Conservation (phyloP, 2,113 vertebrate genomes). For the Hippotragus niger region DNA sequence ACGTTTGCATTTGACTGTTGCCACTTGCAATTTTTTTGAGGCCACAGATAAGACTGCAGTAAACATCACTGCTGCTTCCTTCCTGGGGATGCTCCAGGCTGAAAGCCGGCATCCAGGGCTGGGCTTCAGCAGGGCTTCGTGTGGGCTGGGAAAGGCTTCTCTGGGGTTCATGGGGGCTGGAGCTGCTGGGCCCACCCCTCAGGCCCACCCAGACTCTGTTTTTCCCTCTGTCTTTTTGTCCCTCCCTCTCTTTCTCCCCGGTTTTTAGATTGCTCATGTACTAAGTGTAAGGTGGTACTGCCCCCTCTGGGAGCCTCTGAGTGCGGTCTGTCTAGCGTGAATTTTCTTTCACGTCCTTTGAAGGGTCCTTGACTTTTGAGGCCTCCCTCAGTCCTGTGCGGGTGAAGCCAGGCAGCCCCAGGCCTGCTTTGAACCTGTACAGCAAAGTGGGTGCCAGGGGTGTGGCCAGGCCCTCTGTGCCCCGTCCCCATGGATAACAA, state of each 20-base stretch:
- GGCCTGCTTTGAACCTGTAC: background rate
- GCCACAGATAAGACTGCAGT: background rate
- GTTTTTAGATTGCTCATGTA: accelerated
- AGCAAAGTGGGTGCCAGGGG: accelerated
- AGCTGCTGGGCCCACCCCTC: background rate
- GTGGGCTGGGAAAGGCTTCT: background rate
- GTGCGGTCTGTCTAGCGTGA: accelerated
- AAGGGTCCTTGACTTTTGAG: background rate
- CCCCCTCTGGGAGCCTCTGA: accelerated
- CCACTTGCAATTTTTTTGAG: accelerated
- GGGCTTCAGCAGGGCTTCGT: background rate
- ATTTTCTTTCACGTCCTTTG: accelerated
- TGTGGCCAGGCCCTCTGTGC: background rate
- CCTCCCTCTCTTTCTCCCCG: too few species aligned
- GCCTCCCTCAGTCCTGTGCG: accelerated
- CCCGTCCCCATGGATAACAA: too few species aligned
- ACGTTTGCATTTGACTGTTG: accelerated
- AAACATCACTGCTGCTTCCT: too few species aligned
- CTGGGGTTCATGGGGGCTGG: background rate
- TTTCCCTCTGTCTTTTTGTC: background rate
- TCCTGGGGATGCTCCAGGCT: accelerated
- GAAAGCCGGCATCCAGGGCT: accelerated
- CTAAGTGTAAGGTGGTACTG: background rate
- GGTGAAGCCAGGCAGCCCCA: background rate
- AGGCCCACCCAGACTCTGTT: accelerated